phyloP scores from a whole-genome alignment of 1,140 invertebrate genomes.

The Drosophila mayri region DNA sequence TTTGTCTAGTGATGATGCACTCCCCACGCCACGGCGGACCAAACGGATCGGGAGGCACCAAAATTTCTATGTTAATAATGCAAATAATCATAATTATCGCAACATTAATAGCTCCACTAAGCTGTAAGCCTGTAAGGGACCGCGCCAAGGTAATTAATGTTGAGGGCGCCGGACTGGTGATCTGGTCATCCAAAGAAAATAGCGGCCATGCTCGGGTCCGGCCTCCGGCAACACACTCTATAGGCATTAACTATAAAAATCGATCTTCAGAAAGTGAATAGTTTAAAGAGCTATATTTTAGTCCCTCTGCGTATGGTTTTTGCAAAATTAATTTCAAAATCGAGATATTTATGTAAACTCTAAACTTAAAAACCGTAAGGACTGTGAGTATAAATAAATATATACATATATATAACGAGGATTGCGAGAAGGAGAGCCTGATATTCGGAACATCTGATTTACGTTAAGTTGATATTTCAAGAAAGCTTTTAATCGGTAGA shows the following conservation, averaged over 20 bases:
- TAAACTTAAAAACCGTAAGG: slow-evolving; percentile 23
- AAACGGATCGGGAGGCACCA: slow-evolving; percentile 12
- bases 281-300: slow-evolving; percentile 19
- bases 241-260: slow-evolving; percentile 32
- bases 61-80: slow-evolving; percentile 39
- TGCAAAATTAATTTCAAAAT: slow-evolving; percentile 28
- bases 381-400: slow-evolving; percentile 23
- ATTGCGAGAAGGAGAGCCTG: slow-evolving; percentile 29
- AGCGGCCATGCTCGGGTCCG: slow-evolving; percentile 17
- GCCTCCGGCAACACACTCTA: slow-evolving; percentile 15
- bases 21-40: slow-evolving; percentile 8
- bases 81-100: slow-evolving; percentile 23
- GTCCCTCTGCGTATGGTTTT: slow-evolving; percentile 13
- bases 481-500: slow-evolving; percentile 34
- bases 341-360: slow-evolving; percentile 17
- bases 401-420: slow-evolving; percentile 1
- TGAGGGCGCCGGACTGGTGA: slow-evolving; percentile 13
- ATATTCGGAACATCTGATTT: slow-evolving; percentile 38
- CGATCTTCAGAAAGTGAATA: slow-evolving; percentile 50
- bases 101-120: slow-evolving; percentile 11
- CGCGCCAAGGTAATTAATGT: slow-evolving; percentile 25
- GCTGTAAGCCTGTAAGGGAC: slow-evolving; percentile 16
- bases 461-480: slow-evolving; percentile 34
- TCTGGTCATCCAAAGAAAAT: slow-evolving; percentile 37
- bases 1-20: slow-evolving; percentile 40